A percentile compares a stretch with the other conserved stretches of the same genome.
phyloP scores from a whole-genome alignment of 2,888 invertebrate genomes.

The Ormia ochracea region DNA sequence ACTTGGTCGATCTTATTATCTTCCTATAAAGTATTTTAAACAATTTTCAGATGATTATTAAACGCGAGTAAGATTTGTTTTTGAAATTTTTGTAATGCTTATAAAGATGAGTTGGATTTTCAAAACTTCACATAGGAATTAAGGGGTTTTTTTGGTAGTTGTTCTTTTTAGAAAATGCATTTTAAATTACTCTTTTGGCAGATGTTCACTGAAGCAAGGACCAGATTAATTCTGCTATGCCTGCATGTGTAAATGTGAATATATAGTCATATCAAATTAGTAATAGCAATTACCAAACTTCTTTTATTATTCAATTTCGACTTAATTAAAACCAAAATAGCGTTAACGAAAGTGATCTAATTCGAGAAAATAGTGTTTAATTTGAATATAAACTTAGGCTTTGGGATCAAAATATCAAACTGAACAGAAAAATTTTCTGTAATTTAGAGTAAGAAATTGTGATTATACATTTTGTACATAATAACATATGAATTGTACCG shows the following conservation, averaged over 20 bases:
- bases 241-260: not conserved
- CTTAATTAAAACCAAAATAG: slow-evolving; percentile 39
- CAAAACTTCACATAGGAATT: not conserved
- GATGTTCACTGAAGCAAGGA: not conserved
- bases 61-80: not conserved
- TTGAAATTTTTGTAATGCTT: too few relatives aligned
- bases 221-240: not conserved
- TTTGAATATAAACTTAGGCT: too few relatives aligned
- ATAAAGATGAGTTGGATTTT: too few relatives aligned
- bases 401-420: too few relatives aligned
- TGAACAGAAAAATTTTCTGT: not conserved
- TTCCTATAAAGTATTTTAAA: not conserved
- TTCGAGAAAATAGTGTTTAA: too few relatives aligned
- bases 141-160: not conserved
- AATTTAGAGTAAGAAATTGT: not conserved
- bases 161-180: not conserved
- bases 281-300: slow-evolving; percentile 27
- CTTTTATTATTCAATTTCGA: slow-evolving; percentile 29
- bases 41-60: not conserved
- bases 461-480: not conserved
- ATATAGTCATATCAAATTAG: too few relatives aligned
- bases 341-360: slow-evolving; percentile 6
- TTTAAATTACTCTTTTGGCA: not conserved
- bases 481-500: not conserved
- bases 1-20: slow-evolving; percentile 36